Base-by-base conservation (phyloP, 35 echinoderm and acorn worm species). In the Diadema setosum region DNA sequence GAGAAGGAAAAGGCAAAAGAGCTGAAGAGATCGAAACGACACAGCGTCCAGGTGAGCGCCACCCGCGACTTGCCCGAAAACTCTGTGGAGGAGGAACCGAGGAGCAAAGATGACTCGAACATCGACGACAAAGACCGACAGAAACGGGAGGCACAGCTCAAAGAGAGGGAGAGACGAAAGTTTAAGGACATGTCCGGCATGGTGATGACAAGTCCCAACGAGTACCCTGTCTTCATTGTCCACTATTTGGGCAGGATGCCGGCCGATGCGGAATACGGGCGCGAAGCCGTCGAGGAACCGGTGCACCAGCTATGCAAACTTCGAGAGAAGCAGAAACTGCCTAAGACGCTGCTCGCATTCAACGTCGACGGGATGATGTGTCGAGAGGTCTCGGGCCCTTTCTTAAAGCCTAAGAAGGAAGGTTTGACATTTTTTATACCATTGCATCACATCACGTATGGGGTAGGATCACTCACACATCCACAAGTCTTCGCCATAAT, bases 241-340 rank as follows among this genome's bases (percentile, higher is more conserved):
- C 93, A 92, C 74, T 99, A 99, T 74, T 58, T 99, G 5, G 96
- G 96, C 21, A 65, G 96, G 7, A 90, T 99, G 59, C 96, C 96
- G 15, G 91, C 96, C 41, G 64, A 52, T 34, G 35, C 58, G 5
- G 96, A 99, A 44, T 99, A 89, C 36, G 96, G 96, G 14, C 90
- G 81, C 16, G 86, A 89, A 26, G 92, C 92, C 0, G 93, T 99
- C 9, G 96, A 99, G 57, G 86, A 78, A 24, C 96, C 96, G 8
- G 96, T 99, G 2, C 89, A 99, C 31, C 92, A 94, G 26, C 65
- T 99, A 11, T 99, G 96, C 69, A 88, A 90, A 84, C 59, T 99
- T 0, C 82, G 96, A n/a, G 96, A 94, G 69, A 94, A 91, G 58
- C 92, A 98, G 69, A 98, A 94, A 88, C 59, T 98, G 17, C 92